Base-by-base conservation (phyloP, 1,140 invertebrate genomes). In the Phymastichus coffea region DNA sequence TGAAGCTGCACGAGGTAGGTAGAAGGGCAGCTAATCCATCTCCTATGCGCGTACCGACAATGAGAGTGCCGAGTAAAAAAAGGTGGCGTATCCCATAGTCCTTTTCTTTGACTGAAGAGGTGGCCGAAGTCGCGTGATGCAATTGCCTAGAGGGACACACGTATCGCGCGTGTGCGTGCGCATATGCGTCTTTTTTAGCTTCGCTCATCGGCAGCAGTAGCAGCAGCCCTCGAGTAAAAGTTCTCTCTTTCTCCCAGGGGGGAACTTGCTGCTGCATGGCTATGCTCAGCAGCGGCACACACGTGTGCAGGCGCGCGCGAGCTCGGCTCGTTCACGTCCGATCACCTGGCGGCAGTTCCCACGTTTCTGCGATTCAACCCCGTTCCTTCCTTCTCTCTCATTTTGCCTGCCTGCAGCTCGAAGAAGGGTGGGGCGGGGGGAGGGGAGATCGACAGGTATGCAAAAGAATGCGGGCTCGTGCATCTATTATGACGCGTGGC, bases 341-440 rank as follows among this genome's bases (percentile, higher is more conserved):
- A 77, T 79, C 78, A 80, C 78, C 78, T 80, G 78, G 77, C 76
- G 63, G 69, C 65, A 69, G 73, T 80, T 80, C 78, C 78, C 78
- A 80, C 78, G 78, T 33, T 78, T 78, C 75, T 78, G 72, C 74
- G 68, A 77, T 75, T 74, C 72, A 70, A 70, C 69, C 69, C 65
- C 63, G 63, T 67, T 64, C 74, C 69, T 71, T 51, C 22, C 14
- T 15, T 44, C 46, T 20, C 47, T 26, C 47, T 47, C 48, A 15
- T 26, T n/a, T n/a, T n/a, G 43, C 61, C 49, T 57, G 60, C 57
- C 52, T 51, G 57, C 30, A 66, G 46, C 22, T 41, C 49, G 49
- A 57, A 51, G 58, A 37, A 47, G 35, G 52, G 53, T 41, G 46
- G 12, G 15, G 26, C 19, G 3, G 9, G 30, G 25, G 40, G 17